Evolutionary conservation across 2,797 vertebrate species (phyloP).

Genomic region (Cossypha dichroa): DNA sequence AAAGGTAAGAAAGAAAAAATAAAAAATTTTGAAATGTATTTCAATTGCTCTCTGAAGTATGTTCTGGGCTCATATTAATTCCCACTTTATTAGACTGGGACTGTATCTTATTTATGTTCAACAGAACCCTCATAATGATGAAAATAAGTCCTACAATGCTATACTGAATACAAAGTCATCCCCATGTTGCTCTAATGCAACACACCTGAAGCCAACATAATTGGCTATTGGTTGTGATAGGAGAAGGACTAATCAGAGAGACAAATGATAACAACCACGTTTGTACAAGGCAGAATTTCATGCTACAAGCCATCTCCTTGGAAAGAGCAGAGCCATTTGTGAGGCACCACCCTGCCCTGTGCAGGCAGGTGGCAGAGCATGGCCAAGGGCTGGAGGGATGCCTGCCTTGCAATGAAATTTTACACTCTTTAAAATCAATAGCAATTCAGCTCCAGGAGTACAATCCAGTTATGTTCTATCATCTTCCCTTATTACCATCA

Average conservation of each 20-base stretch:
- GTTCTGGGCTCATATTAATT: background rate
- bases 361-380: background rate
- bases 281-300: background rate
- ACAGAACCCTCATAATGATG: background rate
- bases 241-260: background rate
- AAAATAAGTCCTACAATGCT: background rate
- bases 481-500: background rate
- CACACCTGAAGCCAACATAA: background rate
- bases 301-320: background rate
- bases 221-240: background rate
- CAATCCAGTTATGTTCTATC: background rate
- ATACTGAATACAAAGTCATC: background rate
- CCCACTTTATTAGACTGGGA: background rate
- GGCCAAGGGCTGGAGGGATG: background rate
- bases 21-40: background rate
- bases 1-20: background rate
- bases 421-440: conserved; percentile 10
- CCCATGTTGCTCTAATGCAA: background rate
- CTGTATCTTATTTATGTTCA: background rate
- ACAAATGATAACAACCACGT: background rate
- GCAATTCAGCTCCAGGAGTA: background rate
- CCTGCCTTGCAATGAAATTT: background rate
- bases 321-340: background rate
- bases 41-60: background rate
- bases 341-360: background rate